phyloP scores from a whole-genome alignment of 1,140 invertebrate species.

The Drosophila ficusphila region DNA sequence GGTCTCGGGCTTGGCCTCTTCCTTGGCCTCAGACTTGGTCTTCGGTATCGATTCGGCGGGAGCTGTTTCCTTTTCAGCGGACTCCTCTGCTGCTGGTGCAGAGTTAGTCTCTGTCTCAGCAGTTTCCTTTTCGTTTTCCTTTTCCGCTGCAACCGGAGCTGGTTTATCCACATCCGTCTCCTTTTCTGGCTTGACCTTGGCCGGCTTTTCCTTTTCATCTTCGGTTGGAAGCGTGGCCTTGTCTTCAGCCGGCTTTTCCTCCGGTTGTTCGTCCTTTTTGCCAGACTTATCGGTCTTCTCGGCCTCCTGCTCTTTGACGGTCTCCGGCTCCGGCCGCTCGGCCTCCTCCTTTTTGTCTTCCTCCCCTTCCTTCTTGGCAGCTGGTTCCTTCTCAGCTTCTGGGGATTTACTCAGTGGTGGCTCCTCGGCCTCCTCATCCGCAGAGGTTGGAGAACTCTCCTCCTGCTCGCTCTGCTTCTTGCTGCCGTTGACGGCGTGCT shows the following conservation, averaged over 20 bases:
- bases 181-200: not conserved
- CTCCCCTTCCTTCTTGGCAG: slow-evolving; percentile 24
- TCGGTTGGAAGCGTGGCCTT: slow-evolving; percentile 6
- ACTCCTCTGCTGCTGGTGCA: slow-evolving; percentile 27
- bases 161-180: slow-evolving; percentile 13
- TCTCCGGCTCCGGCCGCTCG: slow-evolving; percentile 19
- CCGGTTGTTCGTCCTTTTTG: slow-evolving; percentile 9
- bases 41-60: slow-evolving; percentile 20
- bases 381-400: slow-evolving; percentile 15
- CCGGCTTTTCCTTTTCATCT: slow-evolving; percentile 12
- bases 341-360: slow-evolving; percentile 17
- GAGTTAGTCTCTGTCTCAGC: slow-evolving; percentile 15
- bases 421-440: slow-evolving; percentile 9
- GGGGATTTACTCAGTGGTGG: not conserved
- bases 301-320: slow-evolving; percentile 47
- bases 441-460: not conserved
- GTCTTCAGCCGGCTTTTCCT: not conserved
- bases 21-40: slow-evolving; percentile 27
- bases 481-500: slow-evolving; percentile 56
- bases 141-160: not conserved
- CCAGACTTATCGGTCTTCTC: slow-evolving; percentile 36
- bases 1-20: slow-evolving; percentile 22
- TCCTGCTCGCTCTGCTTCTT: slow-evolving; percentile 16
- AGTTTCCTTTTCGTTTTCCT: slow-evolving; percentile 12
- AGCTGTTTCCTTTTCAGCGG: slow-evolving; percentile 17